Base-by-base conservation (phyloP, 1,140 invertebrate species). In the Antheraea mylitta region DNA sequence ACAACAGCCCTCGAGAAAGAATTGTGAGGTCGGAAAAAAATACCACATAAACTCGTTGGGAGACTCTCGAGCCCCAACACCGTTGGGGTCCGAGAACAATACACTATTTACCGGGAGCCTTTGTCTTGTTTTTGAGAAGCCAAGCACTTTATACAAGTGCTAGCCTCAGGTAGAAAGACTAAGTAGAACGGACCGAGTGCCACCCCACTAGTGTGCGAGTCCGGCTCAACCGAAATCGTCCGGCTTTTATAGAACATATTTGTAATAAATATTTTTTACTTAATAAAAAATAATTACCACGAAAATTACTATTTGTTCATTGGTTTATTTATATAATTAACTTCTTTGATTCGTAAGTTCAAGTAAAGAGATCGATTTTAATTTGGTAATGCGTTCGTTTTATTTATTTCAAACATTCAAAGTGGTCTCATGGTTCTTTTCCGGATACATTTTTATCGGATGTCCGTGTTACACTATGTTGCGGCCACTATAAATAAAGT, bases 61-160 rank as follows among this genome's bases (percentile, higher is more conserved):
- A 53, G 59, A 53, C 70, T 68, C 75, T 81, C 71, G 58, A 81
- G 75, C 59, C 16, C 61, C 61, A 63, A 65, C 64, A 48, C 64
- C 18, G 38, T 60, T 72, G 75, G 80, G 80, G 76, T 72, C 61
- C 72, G 68, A 67, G 73, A 79, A 84, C 85, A 87, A 87, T 83
- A 71, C 79, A 81, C 81, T 85, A 85, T 85, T 87, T 85, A 85
- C 76, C 71, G 66, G 64, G 67, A 16, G 38, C 73, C 74, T 87
- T 86, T 87, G 83, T 85, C 78, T 85, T 77, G 64, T 38, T 36
- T 63, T 36, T 48, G 64, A 77, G 72, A 68, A 79, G 78, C 45
- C 45, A 53, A 53, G 45, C 74, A 82, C 80, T 84, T 73, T 73
- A 70, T 75, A 71, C 71, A 72, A 78, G 74, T 60, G 64, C 62